Evolutionary conservation across 2,888 invertebrate genomes (phyloP), one percentile per base, ranked within the genome.

Genomic region (Ectobius pallidus): DNA sequence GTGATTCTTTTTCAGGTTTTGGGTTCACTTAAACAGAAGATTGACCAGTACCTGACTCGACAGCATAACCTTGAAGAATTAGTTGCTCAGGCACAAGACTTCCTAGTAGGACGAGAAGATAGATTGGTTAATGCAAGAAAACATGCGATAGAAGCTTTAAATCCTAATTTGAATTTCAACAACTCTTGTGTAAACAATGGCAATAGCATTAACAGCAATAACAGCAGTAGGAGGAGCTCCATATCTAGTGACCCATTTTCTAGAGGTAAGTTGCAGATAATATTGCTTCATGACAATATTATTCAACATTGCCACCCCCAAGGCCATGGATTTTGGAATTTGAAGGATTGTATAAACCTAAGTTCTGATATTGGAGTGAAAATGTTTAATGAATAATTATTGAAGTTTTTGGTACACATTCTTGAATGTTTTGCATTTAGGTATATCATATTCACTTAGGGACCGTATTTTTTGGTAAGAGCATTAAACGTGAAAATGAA

Each of bases 21-120:
- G 78, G 90, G 91, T 73, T 89, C 91, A 62, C 84, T 97, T 62
- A 94, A 95, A 79, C 93, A 95, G 77, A 93, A 93, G 83, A 90
- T 97, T 65, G 97, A 98, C 81, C 91, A 92, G 74, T 87, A 91
- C 80, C 86, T 94, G 76, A 84, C 89, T 73, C 84, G 87, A 11
- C 88, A 91, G n/a, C 55, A 55, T 14, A 58, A 61, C 79, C 83
- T 85, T 0, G 81, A 86, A 30, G 88, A 89, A 77, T 84, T 93
- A 63, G 89, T 96, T 25, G 89, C 90, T 80, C 90, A 92, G 80
- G 96, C 95, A 16, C 87, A 92, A 74, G 88, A 90, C 63, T 94
- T 91, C 81, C 86, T 97, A 68, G 89, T 93, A 70, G 91, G 91
- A 77, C 86, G 95, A 6, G 95, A 95, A 83, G 91, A 92, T 79